A percentile compares a stretch with the other conserved stretches of the same genome.
Evolutionary conservation across 2,113 vertebrate species (phyloP).

Genomic region (Hemichromis elongatus): DNA sequence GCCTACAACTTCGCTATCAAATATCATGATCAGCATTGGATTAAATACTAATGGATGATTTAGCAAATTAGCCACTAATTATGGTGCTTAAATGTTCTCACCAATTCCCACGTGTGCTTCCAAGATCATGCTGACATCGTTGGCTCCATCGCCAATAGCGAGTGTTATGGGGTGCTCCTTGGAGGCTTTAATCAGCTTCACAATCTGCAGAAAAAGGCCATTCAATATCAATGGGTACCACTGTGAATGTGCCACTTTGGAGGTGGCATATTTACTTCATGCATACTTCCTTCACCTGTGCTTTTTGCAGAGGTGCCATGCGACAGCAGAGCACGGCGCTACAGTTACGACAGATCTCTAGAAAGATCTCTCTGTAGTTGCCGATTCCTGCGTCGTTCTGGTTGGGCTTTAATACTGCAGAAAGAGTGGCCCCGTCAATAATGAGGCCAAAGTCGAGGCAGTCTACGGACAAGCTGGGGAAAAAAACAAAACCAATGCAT

Average conservation of each 20-base stretch:
- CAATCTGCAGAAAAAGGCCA: conserved; percentile 77
- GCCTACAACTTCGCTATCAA: neutral
- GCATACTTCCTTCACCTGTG: conserved; percentile 77
- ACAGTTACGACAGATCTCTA: conserved; percentile 95
- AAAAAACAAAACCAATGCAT: neutral
- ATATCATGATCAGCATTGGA: neutral
- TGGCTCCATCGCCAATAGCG: conserved; percentile 92
- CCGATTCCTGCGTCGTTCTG: conserved; percentile 77
- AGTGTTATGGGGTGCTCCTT: conserved; percentile 95
- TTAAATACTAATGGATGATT: neutral
- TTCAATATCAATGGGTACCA: neutral
- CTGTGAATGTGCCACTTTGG: neutral
- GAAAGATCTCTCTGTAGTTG: conserved; percentile 90
- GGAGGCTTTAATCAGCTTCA: conserved; percentile 93
- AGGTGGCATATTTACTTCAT: neutral
- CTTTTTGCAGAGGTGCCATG: conserved; percentile 97
- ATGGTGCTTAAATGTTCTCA: conserved; percentile 56
- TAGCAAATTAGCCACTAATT: neutral
- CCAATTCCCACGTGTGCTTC: conserved; percentile 98
- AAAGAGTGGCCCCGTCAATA: conserved; percentile 92
- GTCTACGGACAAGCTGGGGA: conserved; percentile 85
- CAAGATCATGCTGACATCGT: conserved; percentile 98
- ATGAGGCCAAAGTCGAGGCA: conserved; percentile 93
- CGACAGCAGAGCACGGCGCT: conserved; percentile 95
- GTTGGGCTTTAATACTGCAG: conserved; percentile 84